Evolutionary conservation across 2,113 vertebrate species (phyloP), one percentile per base, ranked within the genome.

Genomic region (Passerina amoena): DNA sequence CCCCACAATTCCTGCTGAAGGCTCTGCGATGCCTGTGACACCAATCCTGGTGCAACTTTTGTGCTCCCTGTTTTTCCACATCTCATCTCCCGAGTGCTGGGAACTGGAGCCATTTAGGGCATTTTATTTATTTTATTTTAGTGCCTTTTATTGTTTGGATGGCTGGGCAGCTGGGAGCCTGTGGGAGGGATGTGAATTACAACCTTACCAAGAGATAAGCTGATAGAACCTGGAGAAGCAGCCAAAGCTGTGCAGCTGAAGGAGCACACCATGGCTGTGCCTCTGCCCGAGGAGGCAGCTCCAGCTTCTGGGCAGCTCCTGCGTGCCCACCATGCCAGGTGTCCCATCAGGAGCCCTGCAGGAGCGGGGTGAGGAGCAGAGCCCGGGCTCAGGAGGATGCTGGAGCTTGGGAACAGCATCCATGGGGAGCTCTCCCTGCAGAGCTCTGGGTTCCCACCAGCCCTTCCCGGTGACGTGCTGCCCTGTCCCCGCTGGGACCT

Each of bases 401-500:
- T n/a, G 50, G 54, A 86, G 75, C 83, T 37, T 77, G 94, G 90
- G 90, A 94, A 70, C 54, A 2, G n/a, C 7, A 2, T 65, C 92
- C 20, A 1, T 0, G 5, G 85, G 79, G 85, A 96, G 48, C 61
- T 77, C 21, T 92, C 65, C 79, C 51, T 1, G 2, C 3, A 0
- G 40, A 0, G 6, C 66, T 86, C 84, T 19, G 44, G 40, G 47
- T 90, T 90, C 86, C 85, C 92, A 89, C 45, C 90, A 88, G 38
- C 61, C 71, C 71, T 90, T 92, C 63, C 69, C 3, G 12, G 40
- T 82, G 95, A 94, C 94, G 95, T 96, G 93, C 66, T 9, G 7
- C 48, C 69, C 73, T 24, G 88, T 95, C 88, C 92, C 97, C 80
- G 1, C 61, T n/a, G 96, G 94, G 97, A 95, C 88, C 76, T 96